These are phyloP conservation scores for Phrixothrix hirtus DNA, from an alignment of 2,888 invertebrate species.

Conservation along the genomic window DNA sequence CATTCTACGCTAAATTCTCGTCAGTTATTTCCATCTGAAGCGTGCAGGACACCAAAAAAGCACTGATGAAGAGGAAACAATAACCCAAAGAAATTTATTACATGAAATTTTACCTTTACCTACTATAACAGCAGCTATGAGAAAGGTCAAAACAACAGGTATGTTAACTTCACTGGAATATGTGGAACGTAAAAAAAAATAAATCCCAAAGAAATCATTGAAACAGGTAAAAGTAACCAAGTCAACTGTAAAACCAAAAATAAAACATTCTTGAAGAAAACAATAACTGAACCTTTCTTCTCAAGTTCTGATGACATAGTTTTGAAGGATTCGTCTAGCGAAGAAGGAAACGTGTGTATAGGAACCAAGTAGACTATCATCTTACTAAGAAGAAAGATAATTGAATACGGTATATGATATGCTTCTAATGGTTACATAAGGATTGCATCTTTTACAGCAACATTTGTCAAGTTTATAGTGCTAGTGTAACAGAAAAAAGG, in stretches of 20 bases:
- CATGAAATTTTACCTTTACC: too few species aligned
- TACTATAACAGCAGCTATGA: too few species aligned
- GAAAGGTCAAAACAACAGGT: too few species aligned
- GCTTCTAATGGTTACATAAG: background rate
- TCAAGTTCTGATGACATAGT: background rate
- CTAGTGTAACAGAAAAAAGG: background rate
- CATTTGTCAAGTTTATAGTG: background rate
- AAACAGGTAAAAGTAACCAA: too few species aligned
- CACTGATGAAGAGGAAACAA: too few species aligned
- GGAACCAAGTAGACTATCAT: background rate
- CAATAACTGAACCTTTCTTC: background rate
- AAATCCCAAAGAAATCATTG: background rate
- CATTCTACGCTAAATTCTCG: too few species aligned
- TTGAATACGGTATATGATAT: background rate
- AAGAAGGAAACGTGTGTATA: slow-evolving; percentile 4
- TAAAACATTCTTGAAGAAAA: background rate
- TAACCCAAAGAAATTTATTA: too few species aligned
- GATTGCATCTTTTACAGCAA: background rate
- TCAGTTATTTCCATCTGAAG: too few species aligned
- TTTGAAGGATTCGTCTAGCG: slow-evolving; percentile 4
- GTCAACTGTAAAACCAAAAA: background rate
- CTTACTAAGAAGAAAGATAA: too few species aligned
- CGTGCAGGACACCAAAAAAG: too few species aligned
- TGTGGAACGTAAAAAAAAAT: too few species aligned
- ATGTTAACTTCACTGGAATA: too few species aligned